Conservation (phyloP, 37 sponge, comb jelly and placozoan genomes). For the Spongilla lacustris region DNA sequence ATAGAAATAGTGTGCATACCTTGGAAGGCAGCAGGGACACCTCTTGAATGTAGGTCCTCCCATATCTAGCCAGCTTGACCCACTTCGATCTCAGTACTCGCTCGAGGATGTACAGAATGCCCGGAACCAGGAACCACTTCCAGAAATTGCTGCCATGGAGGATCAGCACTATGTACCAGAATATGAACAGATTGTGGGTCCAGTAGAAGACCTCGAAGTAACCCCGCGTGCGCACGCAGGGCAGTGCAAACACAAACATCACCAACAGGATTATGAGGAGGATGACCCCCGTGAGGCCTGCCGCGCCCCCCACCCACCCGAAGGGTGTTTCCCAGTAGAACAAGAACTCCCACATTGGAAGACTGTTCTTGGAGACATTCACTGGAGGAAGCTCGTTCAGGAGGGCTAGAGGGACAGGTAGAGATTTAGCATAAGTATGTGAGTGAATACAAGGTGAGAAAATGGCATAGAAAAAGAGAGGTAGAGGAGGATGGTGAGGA, state of each 20-base stretch:
- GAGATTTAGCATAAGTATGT: too few species aligned
- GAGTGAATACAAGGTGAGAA: too few species aligned
- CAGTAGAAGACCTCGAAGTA: conserved; percentile 90
- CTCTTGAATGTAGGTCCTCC: conserved; percentile 72
- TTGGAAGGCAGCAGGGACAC: conserved; percentile 79
- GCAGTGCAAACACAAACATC: conserved; percentile 72
- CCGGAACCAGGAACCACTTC: conserved; percentile 84
- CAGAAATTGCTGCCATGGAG: conserved; percentile 80
- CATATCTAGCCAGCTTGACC: conserved; percentile 76
- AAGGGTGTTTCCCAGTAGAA: conserved; percentile 48
- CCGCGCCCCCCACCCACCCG: conserved; percentile 75
- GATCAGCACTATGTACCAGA: conserved; percentile 77
- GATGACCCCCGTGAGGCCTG: conserved; percentile 67
- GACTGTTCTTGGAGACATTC: neutral
- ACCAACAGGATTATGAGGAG: conserved; percentile 61
- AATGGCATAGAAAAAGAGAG: too few species aligned
- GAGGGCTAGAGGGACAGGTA: too few species aligned
- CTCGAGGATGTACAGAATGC: conserved; percentile 72
- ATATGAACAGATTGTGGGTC: conserved; percentile 76
- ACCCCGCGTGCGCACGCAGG: conserved; percentile 77
- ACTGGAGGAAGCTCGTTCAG: too few species aligned
- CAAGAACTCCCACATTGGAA: conserved; percentile 55
- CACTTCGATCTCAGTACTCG: conserved; percentile 66
- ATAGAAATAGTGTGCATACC: conserved; percentile 17
- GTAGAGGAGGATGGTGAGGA: too few species aligned